Conservation (phyloP, 2,888 invertebrate genomes). For the Deroplatys truncata region DNA sequence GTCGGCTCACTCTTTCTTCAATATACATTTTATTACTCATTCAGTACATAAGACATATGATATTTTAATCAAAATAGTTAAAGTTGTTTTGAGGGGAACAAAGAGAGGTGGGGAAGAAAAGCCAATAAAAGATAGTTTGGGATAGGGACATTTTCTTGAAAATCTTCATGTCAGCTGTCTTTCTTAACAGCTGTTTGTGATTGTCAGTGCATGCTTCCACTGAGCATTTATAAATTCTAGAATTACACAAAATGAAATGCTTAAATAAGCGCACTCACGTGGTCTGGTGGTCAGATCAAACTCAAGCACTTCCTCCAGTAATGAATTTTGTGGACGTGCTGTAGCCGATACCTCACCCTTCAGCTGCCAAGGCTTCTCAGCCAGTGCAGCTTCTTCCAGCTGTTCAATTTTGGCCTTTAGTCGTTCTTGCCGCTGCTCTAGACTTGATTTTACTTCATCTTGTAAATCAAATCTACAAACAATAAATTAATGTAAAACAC, state of each 20-base stretch:
- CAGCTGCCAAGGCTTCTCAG: slow-evolving; percentile 90
- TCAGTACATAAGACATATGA: too few relatives aligned
- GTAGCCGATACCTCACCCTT: slow-evolving; percentile 82
- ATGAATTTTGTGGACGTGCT: slow-evolving; percentile 83
- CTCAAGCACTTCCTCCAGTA: slow-evolving; percentile 87
- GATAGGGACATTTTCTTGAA: too few relatives aligned
- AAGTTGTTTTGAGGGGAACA: too few relatives aligned
- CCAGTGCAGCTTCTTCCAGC: slow-evolving; percentile 67
- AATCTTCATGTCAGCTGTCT: too few relatives aligned
- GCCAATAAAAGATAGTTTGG: too few relatives aligned
- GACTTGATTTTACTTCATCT: slow-evolving; percentile 54
- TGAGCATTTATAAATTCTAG: background rate
- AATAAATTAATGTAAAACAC: background rate
- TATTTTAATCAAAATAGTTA: too few relatives aligned
- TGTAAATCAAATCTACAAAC: background rate
- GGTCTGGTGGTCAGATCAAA: slow-evolving; percentile 81
- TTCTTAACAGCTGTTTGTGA: background rate
- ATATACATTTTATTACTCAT: too few relatives aligned
- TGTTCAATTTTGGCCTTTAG: slow-evolving; percentile 63
- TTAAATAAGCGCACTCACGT: slow-evolving; percentile 37
- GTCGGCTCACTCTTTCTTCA: too few relatives aligned
- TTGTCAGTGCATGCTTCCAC: background rate
- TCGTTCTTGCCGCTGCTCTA: slow-evolving; percentile 71
- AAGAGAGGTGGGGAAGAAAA: too few relatives aligned
- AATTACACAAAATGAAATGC: background rate